Base-by-base conservation (phyloP, 2,888 invertebrate genomes). In the Lasioglossum vierecki region DNA sequence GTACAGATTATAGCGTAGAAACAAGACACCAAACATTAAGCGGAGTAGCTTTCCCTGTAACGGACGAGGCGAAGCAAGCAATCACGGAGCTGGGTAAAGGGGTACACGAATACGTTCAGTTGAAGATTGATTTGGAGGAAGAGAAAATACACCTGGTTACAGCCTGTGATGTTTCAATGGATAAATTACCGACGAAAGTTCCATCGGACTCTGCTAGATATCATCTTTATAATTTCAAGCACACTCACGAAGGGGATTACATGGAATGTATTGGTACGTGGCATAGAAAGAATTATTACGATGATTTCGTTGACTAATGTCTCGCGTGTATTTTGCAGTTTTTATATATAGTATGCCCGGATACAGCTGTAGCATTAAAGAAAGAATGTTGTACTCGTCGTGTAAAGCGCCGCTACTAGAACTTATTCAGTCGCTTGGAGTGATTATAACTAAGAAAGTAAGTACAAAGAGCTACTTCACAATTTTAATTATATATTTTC, bases 261-360 rank as follows among this genome's bases (percentile, higher is more conserved):
- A 96, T 97, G 94, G 98, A 99, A 93, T 98, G 97, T 93, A 97
- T 97, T 95, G 97, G 98, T 98, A 95, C 94, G 95, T 93, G 30
- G 35, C n/a, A 49, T 49, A n/a, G n/a, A 84, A 73, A 68, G 71
- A 73, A 74, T 35, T n/a, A 71, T 57, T 66, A 49, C 44, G 35
- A 41, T 35, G 8, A 22, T 46, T 85, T 63, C 60, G 13, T 39
- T 80, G 68, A 80, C 78, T 78, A 66, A 88, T 60, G 46, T 39
- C 66, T 15, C 15, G 39, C 49, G 9, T 39, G 35, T 89, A 71
- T 81, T 82, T 96, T 96, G 80, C 95, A 98, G 98, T 99, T 85
- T 99, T 99, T 95, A 98, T 99, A 93, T 99, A 99, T 95, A 99
- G 99, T 13, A 99, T 99, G 98, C 99, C 99, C 5, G 99, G 99